phyloP scores from a whole-genome alignment of 2,797 vertebrate genomes.

The Cynodonichthys magdalenae region DNA sequence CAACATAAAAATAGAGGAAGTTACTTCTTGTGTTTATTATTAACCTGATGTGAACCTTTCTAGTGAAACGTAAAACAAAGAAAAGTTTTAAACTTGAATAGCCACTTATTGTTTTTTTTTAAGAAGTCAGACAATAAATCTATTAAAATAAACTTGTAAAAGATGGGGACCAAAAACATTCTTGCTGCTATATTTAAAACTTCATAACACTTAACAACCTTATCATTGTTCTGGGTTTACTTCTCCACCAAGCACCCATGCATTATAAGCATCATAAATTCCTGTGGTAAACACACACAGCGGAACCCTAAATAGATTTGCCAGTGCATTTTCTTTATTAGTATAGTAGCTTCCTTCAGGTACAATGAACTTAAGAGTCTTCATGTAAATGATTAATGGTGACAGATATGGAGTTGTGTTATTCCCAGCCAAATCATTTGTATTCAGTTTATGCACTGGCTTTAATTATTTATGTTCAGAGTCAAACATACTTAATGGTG shows the following conservation, averaged over 20 bases:
- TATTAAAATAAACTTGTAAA: conserved; percentile 40
- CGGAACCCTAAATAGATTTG: conserved; percentile 53
- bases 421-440: conserved; percentile 63
- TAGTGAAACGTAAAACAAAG: conserved; percentile 14
- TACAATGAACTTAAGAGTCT: conserved; percentile 54
- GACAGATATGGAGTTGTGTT: conserved; percentile 66
- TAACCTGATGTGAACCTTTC: conserved; percentile 18
- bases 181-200: conserved; percentile 45
- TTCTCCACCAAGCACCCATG: conserved; percentile 21
- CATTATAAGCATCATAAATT: conserved; percentile 47
- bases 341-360: conserved; percentile 46
- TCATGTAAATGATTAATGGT: conserved; percentile 64
- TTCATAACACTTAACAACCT: conserved; percentile 38
- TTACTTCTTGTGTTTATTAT: conserved; percentile 13
- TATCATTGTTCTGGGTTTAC: conserved; percentile 26
- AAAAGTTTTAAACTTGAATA: conserved; percentile 8
- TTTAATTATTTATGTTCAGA: conserved; percentile 63
- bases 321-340: conserved; percentile 55
- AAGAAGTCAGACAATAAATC: conserved; percentile 14
- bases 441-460: conserved; percentile 41
- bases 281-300: conserved; percentile 21
- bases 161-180: conserved; percentile 1
- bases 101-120: neutral
- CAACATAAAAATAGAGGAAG: conserved; percentile 15
- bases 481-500: conserved; percentile 50